These are phyloP conservation scores for Brachionus plicatilis DNA, from an alignment of 1,140 invertebrate genomes.

Conservation along the genomic window DNA sequence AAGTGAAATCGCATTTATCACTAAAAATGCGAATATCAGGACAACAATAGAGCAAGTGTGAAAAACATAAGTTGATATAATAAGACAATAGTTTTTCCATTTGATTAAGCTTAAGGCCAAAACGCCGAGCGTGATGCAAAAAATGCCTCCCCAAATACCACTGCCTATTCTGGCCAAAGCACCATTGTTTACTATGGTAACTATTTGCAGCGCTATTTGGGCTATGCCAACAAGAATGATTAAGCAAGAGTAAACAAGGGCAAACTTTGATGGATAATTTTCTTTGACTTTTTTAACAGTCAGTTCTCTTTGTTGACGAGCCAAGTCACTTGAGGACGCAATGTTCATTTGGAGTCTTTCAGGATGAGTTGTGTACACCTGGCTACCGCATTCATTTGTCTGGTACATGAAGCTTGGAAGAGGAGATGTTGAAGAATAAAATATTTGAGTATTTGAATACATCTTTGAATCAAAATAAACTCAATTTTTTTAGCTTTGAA, in stretches of 20 bases:
- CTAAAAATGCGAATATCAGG: background rate
- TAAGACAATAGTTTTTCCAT: background rate
- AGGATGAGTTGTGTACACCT: background rate
- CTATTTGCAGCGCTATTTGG: conserved; percentile 2
- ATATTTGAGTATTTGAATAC: background rate
- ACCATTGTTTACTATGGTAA: background rate
- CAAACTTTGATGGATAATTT: background rate
- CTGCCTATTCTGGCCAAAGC: background rate
- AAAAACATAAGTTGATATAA: background rate
- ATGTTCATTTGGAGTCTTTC: background rate
- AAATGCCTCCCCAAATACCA: conserved; percentile 17
- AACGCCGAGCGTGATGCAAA: background rate
- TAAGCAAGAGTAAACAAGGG: background rate
- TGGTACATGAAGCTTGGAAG: background rate
- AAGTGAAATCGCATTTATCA: background rate
- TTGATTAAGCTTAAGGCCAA: background rate
- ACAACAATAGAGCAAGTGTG: background rate
- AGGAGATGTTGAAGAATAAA: background rate
- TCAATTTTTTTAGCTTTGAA: background rate
- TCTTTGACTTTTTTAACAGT: background rate
- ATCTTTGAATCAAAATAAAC: background rate
- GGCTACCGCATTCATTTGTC: background rate
- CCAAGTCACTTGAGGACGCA: background rate
- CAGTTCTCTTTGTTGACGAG: background rate
- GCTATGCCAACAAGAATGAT: background rate